phyloP scores from a whole-genome alignment of 2,113 vertebrate species.

The Centropristis striata region DNA sequence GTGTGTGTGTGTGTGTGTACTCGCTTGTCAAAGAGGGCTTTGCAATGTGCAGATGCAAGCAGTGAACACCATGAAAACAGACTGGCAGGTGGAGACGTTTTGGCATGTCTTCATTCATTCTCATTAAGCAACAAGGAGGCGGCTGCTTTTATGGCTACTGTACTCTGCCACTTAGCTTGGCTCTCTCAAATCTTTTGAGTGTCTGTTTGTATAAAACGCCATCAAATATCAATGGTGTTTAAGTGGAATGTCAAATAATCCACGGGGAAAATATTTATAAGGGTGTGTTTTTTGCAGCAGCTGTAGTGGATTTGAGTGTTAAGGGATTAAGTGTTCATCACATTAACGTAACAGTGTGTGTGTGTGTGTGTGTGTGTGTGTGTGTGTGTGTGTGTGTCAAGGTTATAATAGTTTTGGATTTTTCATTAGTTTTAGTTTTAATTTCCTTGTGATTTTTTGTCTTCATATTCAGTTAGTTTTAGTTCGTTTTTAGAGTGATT shows the following conservation, averaged over 20 bases:
- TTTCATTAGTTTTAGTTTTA: too few species aligned
- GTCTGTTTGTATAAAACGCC: slow-evolving; percentile 16
- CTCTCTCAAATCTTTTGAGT: not conserved
- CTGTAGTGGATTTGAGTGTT: slow-evolving; percentile 3
- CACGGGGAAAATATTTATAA: slow-evolving; percentile 17
- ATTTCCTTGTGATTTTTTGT: too few species aligned
- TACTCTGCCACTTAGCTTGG: slow-evolving; percentile 34
- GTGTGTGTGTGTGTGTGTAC: not conserved
- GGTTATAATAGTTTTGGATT: too few species aligned
- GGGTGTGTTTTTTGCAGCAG: not conserved
- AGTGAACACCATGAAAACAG: slow-evolving; percentile 30
- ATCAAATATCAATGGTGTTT: slow-evolving; percentile 29
- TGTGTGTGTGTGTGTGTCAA: not conserved
- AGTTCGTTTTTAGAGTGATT: too few species aligned
- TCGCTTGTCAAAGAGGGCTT: slow-evolving; percentile 11
- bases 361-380: not conserved
- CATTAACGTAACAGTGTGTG: not conserved
- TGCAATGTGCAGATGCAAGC: slow-evolving; percentile 56
- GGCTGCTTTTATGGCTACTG: slow-evolving; percentile 42
- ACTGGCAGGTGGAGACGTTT: slow-evolving; percentile 45
- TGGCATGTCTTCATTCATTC: slow-evolving; percentile 69
- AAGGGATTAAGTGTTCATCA: slow-evolving; percentile 7
- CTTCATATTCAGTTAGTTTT: too few species aligned
- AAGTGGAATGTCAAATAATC: slow-evolving; percentile 3
- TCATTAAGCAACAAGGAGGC: slow-evolving; percentile 64